Evolutionary conservation across 2,113 vertebrate genomes (phyloP).

Genomic region (Notechis scutatus): DNA sequence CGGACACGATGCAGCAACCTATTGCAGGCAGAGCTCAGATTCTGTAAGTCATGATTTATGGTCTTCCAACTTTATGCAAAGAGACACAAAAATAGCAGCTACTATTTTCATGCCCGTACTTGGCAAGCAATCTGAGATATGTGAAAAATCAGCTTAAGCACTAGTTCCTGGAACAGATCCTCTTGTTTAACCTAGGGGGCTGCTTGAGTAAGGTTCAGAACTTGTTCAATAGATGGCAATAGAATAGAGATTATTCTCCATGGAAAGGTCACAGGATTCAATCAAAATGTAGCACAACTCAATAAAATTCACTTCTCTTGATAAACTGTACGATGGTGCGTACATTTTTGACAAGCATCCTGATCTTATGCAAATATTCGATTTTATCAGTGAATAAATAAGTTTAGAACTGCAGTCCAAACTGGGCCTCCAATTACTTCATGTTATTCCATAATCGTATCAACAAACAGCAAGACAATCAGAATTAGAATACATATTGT

Average conservation of each 20-base stretch:
- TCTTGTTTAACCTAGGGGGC: neutral
- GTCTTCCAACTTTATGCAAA: neutral
- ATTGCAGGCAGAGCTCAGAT: neutral
- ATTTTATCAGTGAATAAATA: neutral
- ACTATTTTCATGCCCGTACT: neutral
- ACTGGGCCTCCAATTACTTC: neutral
- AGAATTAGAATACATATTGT: neutral
- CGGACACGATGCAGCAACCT: neutral
- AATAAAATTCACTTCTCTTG: slow-evolving; percentile 24
- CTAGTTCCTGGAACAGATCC: neutral
- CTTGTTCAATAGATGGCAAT: slow-evolving; percentile 10
- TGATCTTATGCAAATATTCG: neutral
- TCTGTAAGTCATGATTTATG: neutral
- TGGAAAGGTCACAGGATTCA: slow-evolving; percentile 29
- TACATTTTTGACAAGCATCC: neutral
- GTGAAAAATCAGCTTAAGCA: neutral
- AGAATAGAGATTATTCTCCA: neutral
- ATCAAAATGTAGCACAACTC: neutral
- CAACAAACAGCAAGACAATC: neutral
- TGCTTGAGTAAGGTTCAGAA: neutral
- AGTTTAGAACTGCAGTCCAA: neutral
- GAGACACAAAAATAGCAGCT: neutral
- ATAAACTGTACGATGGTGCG: neutral
- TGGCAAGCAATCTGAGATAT: neutral
- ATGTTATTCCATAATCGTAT: neutral